These are phyloP conservation scores for Cervus canadensis DNA, from an alignment of 2,113 vertebrate genomes.

Conservation along the genomic window DNA sequence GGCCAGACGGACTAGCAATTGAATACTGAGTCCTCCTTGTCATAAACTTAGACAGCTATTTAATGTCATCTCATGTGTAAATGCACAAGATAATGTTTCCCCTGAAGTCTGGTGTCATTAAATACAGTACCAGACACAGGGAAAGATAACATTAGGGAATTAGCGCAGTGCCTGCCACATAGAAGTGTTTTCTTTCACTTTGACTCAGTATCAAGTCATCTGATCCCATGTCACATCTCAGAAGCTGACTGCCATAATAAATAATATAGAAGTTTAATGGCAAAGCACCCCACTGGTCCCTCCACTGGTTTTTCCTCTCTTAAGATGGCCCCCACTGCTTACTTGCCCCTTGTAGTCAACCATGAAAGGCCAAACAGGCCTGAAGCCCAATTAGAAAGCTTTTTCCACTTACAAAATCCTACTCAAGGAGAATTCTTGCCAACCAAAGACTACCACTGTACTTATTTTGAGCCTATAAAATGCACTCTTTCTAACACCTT, in stretches of 20 bases:
- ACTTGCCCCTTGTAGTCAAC: background rate
- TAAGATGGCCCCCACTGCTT: background rate
- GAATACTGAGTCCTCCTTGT: background rate
- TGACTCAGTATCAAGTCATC: background rate
- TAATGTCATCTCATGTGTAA: background rate
- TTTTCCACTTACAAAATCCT: background rate
- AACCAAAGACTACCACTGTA: background rate
- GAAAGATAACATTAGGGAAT: background rate
- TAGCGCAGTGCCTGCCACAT: background rate
- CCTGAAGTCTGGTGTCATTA: background rate
- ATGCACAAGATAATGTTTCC: background rate
- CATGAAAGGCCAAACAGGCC: background rate
- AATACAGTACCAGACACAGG: background rate
- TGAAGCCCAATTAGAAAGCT: background rate
- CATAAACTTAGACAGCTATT: background rate
- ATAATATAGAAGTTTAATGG: background rate
- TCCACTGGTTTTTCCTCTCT: background rate
- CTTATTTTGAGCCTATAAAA: background rate
- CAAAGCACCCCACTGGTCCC: background rate
- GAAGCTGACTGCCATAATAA: background rate
- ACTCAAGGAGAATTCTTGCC: background rate
- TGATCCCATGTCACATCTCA: background rate
- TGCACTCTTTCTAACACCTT: background rate
- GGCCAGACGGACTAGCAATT: background rate
- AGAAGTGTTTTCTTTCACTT: background rate